Conservation (phyloP, 2,797 vertebrate genomes). For the Loriculus beryllinus region DNA sequence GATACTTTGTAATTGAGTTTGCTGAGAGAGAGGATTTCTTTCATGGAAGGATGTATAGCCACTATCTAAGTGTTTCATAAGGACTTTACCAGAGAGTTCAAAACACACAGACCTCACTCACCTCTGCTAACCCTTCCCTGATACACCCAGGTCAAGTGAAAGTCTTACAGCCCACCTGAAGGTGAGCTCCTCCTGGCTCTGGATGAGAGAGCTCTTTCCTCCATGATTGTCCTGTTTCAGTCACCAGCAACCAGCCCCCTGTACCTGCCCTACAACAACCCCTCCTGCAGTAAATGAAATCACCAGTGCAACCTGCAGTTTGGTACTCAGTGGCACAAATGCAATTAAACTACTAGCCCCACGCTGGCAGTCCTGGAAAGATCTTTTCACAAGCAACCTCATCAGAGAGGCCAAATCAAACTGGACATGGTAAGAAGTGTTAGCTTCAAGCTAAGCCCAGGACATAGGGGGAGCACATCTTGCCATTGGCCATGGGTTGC, state of each 20-base stretch:
- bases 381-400: not conserved
- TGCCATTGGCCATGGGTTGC: not conserved
- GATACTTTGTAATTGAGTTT: not conserved
- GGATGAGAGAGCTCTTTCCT: not conserved
- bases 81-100: not conserved
- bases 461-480: not conserved
- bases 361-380: not conserved
- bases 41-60: accelerated
- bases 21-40: not conserved
- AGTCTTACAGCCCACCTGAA: not conserved
- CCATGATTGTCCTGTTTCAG: not conserved
- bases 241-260: not conserved
- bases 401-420: not conserved
- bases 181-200: not conserved
- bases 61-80: not conserved
- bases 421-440: not conserved
- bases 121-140: not conserved
- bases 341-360: not conserved
- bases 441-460: not conserved
- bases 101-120: not conserved
- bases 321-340: not conserved
- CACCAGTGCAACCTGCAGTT: not conserved
- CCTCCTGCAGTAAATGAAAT: not conserved
- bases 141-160: not conserved
- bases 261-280: not conserved